Conservation (phyloP, 2,113 vertebrate genomes). For the Pelmatolapia mariae region DNA sequence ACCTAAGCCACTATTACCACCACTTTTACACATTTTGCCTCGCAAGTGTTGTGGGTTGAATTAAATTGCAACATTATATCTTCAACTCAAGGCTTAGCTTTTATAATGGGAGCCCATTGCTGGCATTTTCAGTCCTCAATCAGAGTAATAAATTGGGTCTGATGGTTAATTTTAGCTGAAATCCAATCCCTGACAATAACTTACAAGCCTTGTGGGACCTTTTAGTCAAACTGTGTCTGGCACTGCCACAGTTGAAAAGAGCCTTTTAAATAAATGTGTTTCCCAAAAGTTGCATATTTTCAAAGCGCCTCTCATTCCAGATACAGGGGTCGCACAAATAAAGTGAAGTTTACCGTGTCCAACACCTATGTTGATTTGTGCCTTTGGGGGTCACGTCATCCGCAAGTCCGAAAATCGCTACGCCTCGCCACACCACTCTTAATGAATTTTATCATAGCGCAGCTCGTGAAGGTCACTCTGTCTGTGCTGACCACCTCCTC, state of each 20-base stretch:
- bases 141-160: constrained; percentile 68
- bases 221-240: constrained; percentile 67
- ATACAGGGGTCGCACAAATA: constrained; percentile 30
- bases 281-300: constrained; percentile 46
- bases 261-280: constrained; percentile 51
- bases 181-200: constrained; percentile 69
- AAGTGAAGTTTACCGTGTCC: constrained; percentile 36
- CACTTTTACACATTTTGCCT: constrained; percentile 53
- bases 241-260: constrained; percentile 58
- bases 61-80: constrained; percentile 61
- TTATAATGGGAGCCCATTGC: constrained; percentile 38
- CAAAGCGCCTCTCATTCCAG: constrained; percentile 26
- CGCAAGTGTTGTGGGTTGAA: constrained; percentile 55
- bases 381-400: neutral
- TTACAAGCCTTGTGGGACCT: constrained; percentile 69
- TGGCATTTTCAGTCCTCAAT: constrained; percentile 63
- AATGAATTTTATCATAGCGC: constrained; percentile 12
- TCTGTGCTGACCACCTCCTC: neutral
- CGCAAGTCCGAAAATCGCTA: neutral
- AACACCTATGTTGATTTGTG: constrained; percentile 24
- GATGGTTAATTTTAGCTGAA: constrained; percentile 75
- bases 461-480: neutral
- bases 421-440: neutral
- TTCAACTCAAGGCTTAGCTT: constrained; percentile 24
- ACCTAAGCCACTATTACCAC: constrained; percentile 50